Evolutionary conservation across 37 sponge, comb jelly and placozoan species (phyloP).

Genomic region (Spongilla lacustris): DNA sequence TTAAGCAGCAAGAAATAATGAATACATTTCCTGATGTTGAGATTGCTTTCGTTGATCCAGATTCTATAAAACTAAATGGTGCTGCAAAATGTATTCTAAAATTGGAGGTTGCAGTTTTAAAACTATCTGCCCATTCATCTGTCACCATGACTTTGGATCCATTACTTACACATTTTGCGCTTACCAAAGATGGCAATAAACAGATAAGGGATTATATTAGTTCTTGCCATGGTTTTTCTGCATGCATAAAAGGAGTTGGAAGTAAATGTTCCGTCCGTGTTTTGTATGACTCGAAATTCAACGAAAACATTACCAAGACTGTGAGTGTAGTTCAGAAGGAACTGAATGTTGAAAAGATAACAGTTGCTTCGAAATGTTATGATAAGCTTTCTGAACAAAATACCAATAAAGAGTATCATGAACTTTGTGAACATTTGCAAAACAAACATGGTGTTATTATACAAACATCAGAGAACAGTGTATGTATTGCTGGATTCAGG

Average conservation of each 20-base stretch:
- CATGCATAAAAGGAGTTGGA: not conserved
- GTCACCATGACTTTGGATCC: not conserved
- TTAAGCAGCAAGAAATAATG: not conserved
- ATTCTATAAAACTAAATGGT: not conserved
- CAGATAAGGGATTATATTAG: not conserved
- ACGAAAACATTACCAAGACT: not conserved
- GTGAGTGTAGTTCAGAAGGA: not conserved
- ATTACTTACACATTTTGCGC: not conserved
- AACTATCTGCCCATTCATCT: not conserved
- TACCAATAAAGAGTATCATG: not conserved
- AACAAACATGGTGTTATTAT: not conserved
- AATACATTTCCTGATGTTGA: not conserved
- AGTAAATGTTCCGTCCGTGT: not conserved
- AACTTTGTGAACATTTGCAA: conserved; percentile 2
- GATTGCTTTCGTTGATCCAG: not conserved
- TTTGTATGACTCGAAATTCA: not conserved
- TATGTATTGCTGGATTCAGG: conserved; percentile 29
- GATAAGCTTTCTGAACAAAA: not conserved
- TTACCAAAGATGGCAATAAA: not conserved
- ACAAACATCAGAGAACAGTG: not conserved
- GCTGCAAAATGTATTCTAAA: not conserved
- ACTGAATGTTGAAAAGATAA: not conserved
- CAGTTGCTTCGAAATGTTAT: not conserved
- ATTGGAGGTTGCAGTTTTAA: not conserved
- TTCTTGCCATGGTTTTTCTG: not conserved